Evolutionary conservation across 2,888 invertebrate species (phyloP), one percentile per base, ranked within the genome.

Genomic region (Macaria liturata): DNA sequence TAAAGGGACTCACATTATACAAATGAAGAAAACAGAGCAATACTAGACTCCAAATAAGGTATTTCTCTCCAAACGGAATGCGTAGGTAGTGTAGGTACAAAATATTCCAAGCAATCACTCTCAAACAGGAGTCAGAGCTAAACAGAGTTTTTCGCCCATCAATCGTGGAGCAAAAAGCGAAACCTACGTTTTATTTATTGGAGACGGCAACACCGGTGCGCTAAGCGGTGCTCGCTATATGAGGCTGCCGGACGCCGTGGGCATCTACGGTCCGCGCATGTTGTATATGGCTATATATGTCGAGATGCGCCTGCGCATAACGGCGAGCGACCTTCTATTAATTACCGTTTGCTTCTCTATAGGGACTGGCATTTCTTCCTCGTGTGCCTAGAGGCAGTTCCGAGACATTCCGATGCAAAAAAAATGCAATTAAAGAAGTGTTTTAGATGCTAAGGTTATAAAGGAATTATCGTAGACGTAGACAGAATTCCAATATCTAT

Each of bases 311-410:
- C 68, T 64, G 79, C 80, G 82, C 83, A 78, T 76, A 88, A 87
- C 86, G 87, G 75, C 74, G 69, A 73, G 74, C 82, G 86, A 86
- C 87, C 87, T 86, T 86, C 86, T 86, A 86, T 86, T 86, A 88
- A 88, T 88, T 88, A 88, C 88, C 86, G 86, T 86, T 86, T 72
- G 74, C 78, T 75, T 78, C 83, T 80, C 75, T 72, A 79, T 80
- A 76, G 80, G 80, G 78, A 75, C 73, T 72, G 60, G 68, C 57
- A 68, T 74, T 73, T 70, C 70, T 75, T 75, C 72, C 75, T 70
- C 68, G 68, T 56, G 66, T 61, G 46, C 54, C 50, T 61, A 56
- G 60, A 58, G 39, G 45, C 64, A 46, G 61, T 70, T 68, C 69
- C 68, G 63, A 57, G 65, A 66, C 65, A 63, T 64, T 62, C 61